These are phyloP conservation scores for Whitmania pigra DNA, from an alignment of 1,140 invertebrate species.

Conservation along the genomic window DNA sequence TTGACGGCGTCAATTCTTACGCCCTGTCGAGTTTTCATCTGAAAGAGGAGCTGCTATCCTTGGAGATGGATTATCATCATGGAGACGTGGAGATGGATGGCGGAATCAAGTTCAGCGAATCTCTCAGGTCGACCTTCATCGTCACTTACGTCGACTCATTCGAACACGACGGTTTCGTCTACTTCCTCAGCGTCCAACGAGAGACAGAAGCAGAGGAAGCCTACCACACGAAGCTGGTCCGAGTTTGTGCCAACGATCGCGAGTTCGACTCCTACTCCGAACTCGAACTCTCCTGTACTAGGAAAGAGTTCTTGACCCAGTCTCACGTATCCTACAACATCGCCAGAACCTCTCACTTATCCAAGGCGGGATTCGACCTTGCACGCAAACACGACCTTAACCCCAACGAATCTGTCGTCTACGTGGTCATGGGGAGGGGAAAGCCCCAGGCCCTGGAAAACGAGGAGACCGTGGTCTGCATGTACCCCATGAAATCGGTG, in stretches of 20 bases:
- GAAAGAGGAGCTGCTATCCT: too few species aligned
- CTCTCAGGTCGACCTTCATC: background rate
- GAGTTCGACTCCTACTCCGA: conserved; percentile 33
- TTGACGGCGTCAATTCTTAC: too few species aligned
- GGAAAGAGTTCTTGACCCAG: conserved; percentile 20
- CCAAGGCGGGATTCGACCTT: conserved; percentile 13
- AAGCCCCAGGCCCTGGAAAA: background rate
- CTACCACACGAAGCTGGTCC: conserved; percentile 28
- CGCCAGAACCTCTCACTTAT: conserved; percentile 28
- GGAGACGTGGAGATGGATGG: background rate
- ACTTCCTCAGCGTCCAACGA: conserved; percentile 31
- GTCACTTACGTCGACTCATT: conserved; percentile 33
- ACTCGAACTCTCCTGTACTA: conserved; percentile 28
- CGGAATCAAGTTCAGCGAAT: background rate
- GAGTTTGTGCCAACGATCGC: conserved; percentile 30
- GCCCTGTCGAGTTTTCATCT: too few species aligned
- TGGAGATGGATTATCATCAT: background rate
- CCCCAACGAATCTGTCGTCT: conserved; percentile 23
- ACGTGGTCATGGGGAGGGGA: conserved; percentile 27
- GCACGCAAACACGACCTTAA: conserved; percentile 9
- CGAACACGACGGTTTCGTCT: conserved; percentile 29
- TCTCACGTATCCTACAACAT: conserved; percentile 26
- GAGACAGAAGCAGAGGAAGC: conserved; percentile 18
- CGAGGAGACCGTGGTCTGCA: conserved; percentile 26
- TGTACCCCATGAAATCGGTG: conserved; percentile 28